Evolutionary conservation across 2,797 vertebrate genomes (phyloP), one percentile per base, ranked within the genome.

Genomic region (Leptoclinus maculatus): DNA sequence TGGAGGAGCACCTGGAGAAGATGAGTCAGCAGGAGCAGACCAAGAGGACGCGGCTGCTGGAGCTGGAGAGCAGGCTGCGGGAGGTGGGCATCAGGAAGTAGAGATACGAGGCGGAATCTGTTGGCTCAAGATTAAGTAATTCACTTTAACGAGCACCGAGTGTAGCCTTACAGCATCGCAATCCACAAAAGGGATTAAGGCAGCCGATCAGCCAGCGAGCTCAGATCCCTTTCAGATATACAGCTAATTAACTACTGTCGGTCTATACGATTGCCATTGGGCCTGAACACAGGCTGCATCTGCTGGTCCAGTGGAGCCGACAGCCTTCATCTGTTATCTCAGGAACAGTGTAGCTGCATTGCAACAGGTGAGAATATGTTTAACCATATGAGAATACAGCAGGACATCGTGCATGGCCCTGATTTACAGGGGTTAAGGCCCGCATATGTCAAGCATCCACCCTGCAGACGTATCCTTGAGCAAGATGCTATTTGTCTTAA

Each of bases 1-100:
- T 99, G 87, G 98, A 99, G 90, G 98, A 99, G 77, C 98, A 99
- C 87, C 94, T 99, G 89, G 98, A 99, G 80, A 99, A 99, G 87
- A 97, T 99, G 91, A 98, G 96, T 92, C 98, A 97, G 84, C 98
- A 99, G 86, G 98, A 99, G 87, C 98, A 99, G 89, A 96, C 93
- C 43, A 98, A 98, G 94, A 98, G 98, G 92, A 97, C 93, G 47
- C 95, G 97, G 17, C 94, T 96, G 17, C 69, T 94, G 87, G 95
- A 96, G 76, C 89, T 96, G 79, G 95, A 96, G 91, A 93, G 94
- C 74, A 85, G 94, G 73, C 89, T 96, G 43, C 89, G 95, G 47
- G 95, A 96, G 94, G 95, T 96, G 79, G 94, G 56, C 74, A 74
- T 71, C 75, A 67, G 76, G 76, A 81, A 78, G 45, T 49, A 54